phyloP scores from a whole-genome alignment of 37 sponge, comb jelly and placozoan species.

The Lycopodina hypogea region DNA sequence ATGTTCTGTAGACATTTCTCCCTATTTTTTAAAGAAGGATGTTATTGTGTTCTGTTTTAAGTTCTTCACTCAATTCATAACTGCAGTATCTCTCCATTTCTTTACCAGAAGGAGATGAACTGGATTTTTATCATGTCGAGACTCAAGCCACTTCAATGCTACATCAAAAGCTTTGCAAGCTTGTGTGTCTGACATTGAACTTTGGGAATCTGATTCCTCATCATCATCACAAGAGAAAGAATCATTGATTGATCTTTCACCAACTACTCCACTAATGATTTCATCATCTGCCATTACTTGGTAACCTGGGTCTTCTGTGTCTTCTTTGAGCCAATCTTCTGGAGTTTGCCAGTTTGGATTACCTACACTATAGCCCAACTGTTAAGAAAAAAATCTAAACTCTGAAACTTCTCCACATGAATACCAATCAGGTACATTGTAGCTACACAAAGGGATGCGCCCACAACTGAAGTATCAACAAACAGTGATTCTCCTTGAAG shows the following conservation, averaged over 20 bases:
- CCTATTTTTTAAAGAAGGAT: not conserved
- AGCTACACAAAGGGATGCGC: too few relatives aligned
- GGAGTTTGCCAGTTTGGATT: too few relatives aligned
- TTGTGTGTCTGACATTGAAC: not conserved
- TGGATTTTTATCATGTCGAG: not conserved
- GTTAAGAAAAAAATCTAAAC: not conserved
- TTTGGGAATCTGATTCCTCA: not conserved
- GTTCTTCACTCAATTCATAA: not conserved
- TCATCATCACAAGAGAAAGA: too few relatives aligned
- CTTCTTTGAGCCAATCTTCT: not conserved
- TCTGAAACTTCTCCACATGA: not conserved
- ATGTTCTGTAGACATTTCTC: too few relatives aligned
- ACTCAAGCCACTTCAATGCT: too few relatives aligned
- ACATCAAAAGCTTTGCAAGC: too few relatives aligned
- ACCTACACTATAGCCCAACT: slow-evolving; percentile 4
- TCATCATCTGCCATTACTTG: not conserved
- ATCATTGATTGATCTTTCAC: not conserved
- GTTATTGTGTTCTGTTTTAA: not conserved
- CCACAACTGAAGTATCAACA: too few relatives aligned
- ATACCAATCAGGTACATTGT: too few relatives aligned
- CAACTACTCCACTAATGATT: not conserved
- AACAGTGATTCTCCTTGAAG: too few relatives aligned
- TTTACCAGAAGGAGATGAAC: not conserved
- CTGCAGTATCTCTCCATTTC: too few relatives aligned
- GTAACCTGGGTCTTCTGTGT: not conserved